Conservation (phyloP, 2,113 vertebrate genomes). For the Cyprinodon variegatus region DNA sequence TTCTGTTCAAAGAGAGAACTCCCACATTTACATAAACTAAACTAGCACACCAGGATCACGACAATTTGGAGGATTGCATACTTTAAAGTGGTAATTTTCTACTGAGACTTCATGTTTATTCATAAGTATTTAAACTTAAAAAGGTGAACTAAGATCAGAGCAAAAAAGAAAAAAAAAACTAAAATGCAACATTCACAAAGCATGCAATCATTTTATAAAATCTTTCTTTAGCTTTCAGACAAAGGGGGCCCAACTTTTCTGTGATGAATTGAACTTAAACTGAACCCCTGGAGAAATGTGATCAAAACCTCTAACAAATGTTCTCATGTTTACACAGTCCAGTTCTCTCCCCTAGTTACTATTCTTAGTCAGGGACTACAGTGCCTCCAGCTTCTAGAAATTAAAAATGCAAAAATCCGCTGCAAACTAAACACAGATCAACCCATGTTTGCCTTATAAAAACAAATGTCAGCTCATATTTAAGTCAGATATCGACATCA, state of each 20-base stretch:
- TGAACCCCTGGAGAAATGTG: background rate
- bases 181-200: too few relatives aligned
- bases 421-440: background rate
- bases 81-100: constrained; percentile 1
- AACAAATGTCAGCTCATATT: background rate
- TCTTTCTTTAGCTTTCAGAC: constrained; percentile 3
- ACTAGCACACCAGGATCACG: too few relatives aligned
- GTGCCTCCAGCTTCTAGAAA: too few relatives aligned
- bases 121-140: background rate
- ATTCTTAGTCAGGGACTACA: background rate
- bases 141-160: constrained; percentile 10
- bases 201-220: background rate
- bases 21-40: too few relatives aligned
- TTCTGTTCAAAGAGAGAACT: too few relatives aligned
- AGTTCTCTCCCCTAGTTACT: too few relatives aligned
- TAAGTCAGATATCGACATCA: background rate
- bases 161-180: background rate
- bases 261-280: constrained; percentile 7
- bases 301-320: background rate
- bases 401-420: background rate
- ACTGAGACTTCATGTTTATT: constrained; percentile 1
- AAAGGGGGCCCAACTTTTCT: background rate
- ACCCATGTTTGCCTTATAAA: background rate
- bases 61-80: background rate
- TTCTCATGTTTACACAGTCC: background rate